These are phyloP conservation scores for Pandion haliaetus DNA, from an alignment of 2,113 vertebrate genomes.

Conservation along the genomic window DNA sequence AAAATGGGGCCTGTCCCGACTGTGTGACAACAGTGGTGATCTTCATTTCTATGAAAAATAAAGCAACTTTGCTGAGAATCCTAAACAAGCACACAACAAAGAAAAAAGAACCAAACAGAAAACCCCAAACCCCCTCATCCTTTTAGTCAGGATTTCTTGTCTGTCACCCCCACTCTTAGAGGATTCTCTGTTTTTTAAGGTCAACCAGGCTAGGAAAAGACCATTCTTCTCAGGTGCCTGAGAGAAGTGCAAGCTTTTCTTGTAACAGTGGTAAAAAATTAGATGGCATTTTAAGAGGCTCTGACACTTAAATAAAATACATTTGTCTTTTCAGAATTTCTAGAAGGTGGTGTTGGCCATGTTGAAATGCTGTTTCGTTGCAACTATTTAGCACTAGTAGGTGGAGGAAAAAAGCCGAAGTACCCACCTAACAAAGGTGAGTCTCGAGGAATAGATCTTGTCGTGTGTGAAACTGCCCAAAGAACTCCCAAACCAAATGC, in stretches of 20 bases:
- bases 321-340: slow-evolving; percentile 84
- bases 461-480: neutral
- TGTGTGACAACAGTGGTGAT: neutral
- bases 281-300: neutral
- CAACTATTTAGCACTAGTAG: slow-evolving; percentile 96
- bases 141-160: neutral
- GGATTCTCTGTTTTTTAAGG: neutral
- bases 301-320: neutral
- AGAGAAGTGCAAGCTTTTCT: neutral
- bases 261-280: neutral
- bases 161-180: neutral
- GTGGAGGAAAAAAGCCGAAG: slow-evolving; percentile 97
- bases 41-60: neutral
- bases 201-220: neutral
- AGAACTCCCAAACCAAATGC: neutral
- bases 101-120: neutral
- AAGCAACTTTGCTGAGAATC: neutral
- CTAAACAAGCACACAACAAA: neutral
- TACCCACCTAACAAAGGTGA: slow-evolving; percentile 99
- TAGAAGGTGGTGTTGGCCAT: slow-evolving; percentile 94
- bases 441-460: neutral
- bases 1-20: neutral
- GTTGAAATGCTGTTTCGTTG: slow-evolving; percentile 98
- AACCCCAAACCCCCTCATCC: too few species aligned
- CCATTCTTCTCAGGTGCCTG: neutral